phyloP scores from a whole-genome alignment of 2,888 invertebrate genomes.

The Aethes cnicana region DNA sequence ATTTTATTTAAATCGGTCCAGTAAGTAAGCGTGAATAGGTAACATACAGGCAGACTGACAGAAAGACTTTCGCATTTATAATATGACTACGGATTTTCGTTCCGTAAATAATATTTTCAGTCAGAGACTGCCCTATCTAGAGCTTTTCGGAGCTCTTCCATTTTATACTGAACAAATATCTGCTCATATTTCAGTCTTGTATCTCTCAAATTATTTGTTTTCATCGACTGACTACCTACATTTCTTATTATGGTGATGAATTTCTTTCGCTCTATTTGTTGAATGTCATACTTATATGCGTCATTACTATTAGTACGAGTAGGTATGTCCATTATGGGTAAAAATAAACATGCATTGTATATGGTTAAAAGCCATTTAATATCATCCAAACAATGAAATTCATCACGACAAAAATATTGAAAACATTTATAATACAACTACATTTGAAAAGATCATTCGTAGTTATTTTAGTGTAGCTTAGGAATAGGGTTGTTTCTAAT shows the following conservation, averaged over 20 bases:
- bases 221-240: slow-evolving; percentile 33
- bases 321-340: too few species aligned
- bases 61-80: neutral
- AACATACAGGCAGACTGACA: too few species aligned
- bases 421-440: too few species aligned
- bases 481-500: too few species aligned
- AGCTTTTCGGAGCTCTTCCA: slow-evolving; percentile 32
- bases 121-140: slow-evolving; percentile 29
- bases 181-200: slow-evolving; percentile 64
- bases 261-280: slow-evolving; percentile 17
- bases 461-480: too few species aligned
- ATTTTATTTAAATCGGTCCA: neutral
- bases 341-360: too few species aligned
- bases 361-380: too few species aligned
- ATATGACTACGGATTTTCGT: neutral
- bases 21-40: neutral
- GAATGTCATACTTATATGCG: too few species aligned
- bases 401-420: too few species aligned
- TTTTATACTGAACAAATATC: slow-evolving; percentile 67
- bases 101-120: neutral
- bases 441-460: too few species aligned
- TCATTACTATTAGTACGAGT: too few species aligned
- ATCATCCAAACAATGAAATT: too few species aligned
- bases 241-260: slow-evolving; percentile 17
- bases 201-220: slow-evolving; percentile 63